Conservation (phyloP, 1,140 invertebrate genomes). For the Colletes latitarsis region DNA sequence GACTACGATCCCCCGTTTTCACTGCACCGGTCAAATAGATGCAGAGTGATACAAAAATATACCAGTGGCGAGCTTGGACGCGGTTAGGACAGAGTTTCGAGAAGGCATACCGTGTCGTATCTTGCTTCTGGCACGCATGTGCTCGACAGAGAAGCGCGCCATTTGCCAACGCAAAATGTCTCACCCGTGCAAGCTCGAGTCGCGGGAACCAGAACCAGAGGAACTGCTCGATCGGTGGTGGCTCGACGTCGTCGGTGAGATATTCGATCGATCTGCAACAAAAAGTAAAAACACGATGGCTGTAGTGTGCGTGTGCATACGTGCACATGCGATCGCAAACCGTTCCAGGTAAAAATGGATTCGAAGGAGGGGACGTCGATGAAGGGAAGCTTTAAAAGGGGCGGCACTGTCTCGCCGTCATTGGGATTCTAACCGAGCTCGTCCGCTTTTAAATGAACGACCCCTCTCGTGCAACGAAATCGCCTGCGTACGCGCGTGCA, state of each 20-base stretch:
- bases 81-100: background rate
- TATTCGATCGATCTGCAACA: constrained; percentile 9
- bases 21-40: constrained; percentile 6
- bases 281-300: background rate
- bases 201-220: no score
- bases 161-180: background rate
- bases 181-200: no score
- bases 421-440: constrained; percentile 65
- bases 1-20: background rate
- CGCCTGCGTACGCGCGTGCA: constrained; percentile 27
- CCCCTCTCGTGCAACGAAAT: constrained; percentile 59
- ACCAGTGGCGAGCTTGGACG: background rate
- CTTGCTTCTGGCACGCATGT: background rate
- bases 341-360: constrained; percentile 16
- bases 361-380: background rate
- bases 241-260: background rate
- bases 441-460: constrained; percentile 67
- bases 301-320: background rate
- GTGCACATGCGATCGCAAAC: background rate
- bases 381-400: constrained; percentile 57
- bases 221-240: no score
- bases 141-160: background rate
- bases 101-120: constrained; percentile 6
- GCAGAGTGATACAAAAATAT: constrained; percentile 23
- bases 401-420: constrained; percentile 55